Conservation (phyloP, 2,113 vertebrate species). For the Regulus satrapa region DNA sequence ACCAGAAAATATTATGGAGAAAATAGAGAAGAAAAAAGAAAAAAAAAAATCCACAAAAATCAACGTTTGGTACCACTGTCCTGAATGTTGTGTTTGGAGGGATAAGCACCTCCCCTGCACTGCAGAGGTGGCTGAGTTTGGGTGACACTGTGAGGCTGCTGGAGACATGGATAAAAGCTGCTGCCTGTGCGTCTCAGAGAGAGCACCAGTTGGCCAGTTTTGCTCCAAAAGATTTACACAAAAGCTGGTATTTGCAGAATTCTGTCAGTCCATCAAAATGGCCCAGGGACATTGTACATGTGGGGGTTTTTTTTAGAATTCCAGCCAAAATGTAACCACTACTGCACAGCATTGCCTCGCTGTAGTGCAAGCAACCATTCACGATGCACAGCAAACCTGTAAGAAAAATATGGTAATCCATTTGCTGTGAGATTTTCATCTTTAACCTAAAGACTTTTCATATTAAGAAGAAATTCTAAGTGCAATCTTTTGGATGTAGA, state of each 20-base stretch:
- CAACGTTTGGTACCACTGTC: accelerated
- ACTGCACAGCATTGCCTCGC: not conserved
- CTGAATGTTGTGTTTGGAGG: not conserved
- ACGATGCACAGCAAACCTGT: not conserved
- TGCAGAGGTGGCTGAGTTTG: not conserved
- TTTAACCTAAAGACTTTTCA: not conserved
- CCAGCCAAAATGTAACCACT: not conserved
- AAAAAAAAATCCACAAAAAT: not conserved
- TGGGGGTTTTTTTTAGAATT: not conserved
- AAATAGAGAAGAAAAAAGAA: not conserved
- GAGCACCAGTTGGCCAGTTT: not conserved
- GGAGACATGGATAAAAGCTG: not conserved
- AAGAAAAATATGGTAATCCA: not conserved
- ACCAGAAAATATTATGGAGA: not conserved
- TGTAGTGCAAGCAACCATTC: not conserved
- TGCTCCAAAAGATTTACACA: not conserved
- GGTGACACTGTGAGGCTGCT: not conserved
- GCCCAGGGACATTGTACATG: not conserved
- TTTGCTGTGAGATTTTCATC: not conserved
- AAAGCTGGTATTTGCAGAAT: not conserved
- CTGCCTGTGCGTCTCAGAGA: not conserved
- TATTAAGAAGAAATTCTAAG: not conserved
- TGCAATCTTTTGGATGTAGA: not conserved
- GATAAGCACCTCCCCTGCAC: not conserved
- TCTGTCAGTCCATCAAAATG: not conserved